phyloP scores from a whole-genome alignment of 2,888 invertebrate genomes.

The Scaeva pyrastri region DNA sequence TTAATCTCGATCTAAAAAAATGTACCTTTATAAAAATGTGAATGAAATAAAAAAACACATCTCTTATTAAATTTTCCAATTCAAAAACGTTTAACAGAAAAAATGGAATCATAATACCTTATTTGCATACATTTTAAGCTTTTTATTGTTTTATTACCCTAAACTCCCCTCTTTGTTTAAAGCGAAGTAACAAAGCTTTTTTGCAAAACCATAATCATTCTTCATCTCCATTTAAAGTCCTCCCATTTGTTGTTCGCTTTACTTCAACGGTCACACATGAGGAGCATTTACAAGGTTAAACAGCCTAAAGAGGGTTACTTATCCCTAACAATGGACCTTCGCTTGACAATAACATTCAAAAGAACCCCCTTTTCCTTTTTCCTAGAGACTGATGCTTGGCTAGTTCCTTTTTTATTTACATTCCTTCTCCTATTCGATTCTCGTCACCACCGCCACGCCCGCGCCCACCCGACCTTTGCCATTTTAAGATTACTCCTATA shows the following conservation, averaged over 20 bases:
- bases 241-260: not conserved
- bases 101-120: not conserved
- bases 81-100: too few relatives aligned
- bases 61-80: too few relatives aligned
- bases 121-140: not conserved
- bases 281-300: slow-evolving; percentile 66
- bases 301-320: slow-evolving; percentile 64
- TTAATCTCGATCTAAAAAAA: too few relatives aligned
- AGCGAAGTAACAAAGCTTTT: slow-evolving; percentile 54
- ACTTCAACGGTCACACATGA: slow-evolving; percentile 34
- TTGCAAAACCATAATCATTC: slow-evolving; percentile 49
- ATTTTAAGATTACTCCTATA: slow-evolving; percentile 58
- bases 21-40: too few relatives aligned
- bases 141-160: slow-evolving; percentile 23
- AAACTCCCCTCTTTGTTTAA: slow-evolving; percentile 31
- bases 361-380: slow-evolving; percentile 38
- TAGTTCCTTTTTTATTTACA: slow-evolving; percentile 27
- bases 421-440: not conserved
- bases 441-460: not conserved
- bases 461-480: not conserved
- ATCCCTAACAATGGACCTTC: slow-evolving; percentile 65
- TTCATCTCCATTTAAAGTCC: slow-evolving; percentile 8
- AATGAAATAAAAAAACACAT: too few relatives aligned
- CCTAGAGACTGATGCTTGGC: slow-evolving; percentile 27
- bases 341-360: slow-evolving; percentile 60